Percentiles rank a stretch among this genome's conserved stretches.
These are phyloP conservation scores for Desmodus rotundus DNA, from an alignment of 2,113 vertebrate genomes.

Conservation along the genomic window DNA sequence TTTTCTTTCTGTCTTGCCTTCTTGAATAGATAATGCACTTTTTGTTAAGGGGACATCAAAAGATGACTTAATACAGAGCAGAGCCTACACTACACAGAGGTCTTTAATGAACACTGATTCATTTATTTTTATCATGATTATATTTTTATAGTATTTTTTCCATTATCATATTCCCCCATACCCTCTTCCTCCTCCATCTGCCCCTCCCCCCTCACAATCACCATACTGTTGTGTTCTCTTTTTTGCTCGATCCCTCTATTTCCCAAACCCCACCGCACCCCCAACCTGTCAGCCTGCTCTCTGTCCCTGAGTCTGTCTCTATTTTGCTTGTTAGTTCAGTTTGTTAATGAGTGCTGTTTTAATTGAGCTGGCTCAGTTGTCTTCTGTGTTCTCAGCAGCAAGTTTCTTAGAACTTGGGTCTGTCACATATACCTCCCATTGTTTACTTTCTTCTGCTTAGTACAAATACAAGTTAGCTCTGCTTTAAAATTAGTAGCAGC, in stretches of 20 bases:
- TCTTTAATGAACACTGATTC: background rate
- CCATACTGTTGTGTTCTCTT: too few species aligned
- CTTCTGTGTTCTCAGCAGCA: background rate
- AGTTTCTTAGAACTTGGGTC: background rate
- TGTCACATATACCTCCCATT: background rate
- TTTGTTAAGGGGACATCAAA: background rate
- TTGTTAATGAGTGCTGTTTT: background rate
- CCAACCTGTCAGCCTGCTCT: too few species aligned
- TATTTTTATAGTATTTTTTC: too few species aligned
- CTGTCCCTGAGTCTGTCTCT: too few species aligned
- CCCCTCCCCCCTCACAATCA: too few species aligned
- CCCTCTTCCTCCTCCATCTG: too few species aligned
- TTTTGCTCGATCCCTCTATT: too few species aligned
- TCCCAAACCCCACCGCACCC: too few species aligned
- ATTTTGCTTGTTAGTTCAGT: too few species aligned
- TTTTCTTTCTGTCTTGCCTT: background rate
- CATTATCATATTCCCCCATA: too few species aligned
- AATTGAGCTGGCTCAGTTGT: background rate
- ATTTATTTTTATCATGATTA: too few species aligned
- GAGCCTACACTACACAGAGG: background rate
- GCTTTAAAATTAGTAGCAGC: background rate
- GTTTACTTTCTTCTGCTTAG: background rate
- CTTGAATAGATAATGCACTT: background rate
- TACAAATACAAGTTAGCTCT: background rate
- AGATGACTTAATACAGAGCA: background rate